phyloP scores from a whole-genome alignment of 2,888 invertebrate genomes.

The Lucinisca nassula region DNA sequence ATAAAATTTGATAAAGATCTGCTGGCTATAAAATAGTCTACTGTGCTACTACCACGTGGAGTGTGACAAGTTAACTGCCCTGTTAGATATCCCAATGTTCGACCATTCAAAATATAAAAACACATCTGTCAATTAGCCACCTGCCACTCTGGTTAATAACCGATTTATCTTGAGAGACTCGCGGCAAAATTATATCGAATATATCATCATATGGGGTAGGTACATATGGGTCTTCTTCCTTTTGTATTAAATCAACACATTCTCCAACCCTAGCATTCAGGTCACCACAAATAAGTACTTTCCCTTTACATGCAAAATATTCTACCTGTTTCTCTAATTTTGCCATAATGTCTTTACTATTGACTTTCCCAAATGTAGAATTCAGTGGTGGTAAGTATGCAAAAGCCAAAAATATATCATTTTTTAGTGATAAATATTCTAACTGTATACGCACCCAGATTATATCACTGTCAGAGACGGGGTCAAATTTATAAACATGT shows the following conservation, averaged over 20 bases:
- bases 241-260: background rate
- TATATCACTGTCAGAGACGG: background rate
- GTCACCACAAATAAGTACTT: background rate
- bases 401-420: background rate
- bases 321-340: background rate
- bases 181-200: background rate
- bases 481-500: background rate
- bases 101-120: background rate
- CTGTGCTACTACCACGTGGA: background rate
- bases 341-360: background rate
- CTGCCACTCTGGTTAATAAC: background rate
- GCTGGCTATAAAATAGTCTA: background rate
- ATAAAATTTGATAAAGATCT: background rate
- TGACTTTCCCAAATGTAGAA: background rate
- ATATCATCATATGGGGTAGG: background rate
- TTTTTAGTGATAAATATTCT: background rate
- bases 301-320: slow-evolving; percentile 1
- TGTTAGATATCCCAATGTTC: background rate
- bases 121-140: background rate
- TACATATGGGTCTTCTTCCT: background rate
- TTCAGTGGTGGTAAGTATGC: background rate
- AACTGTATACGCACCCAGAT: background rate
- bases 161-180: background rate
- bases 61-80: background rate
- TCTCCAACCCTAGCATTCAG: background rate